phyloP scores from a whole-genome alignment of 2,113 vertebrate species.

The Cairina moschata region DNA sequence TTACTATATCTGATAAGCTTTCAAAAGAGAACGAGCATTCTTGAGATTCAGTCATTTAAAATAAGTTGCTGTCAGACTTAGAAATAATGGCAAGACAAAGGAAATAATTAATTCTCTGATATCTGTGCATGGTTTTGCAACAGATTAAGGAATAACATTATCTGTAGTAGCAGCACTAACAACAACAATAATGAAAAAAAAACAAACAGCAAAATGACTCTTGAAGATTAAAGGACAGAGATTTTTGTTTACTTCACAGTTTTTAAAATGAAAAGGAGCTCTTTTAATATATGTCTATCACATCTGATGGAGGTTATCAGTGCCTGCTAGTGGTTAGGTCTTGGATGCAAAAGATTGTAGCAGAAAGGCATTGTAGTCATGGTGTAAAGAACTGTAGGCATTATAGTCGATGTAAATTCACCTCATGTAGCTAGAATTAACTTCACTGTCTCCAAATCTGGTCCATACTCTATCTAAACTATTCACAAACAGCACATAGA shows the following conservation, averaged over 20 bases:
- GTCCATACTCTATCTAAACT: not conserved
- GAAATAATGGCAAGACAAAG: slow-evolving; percentile 9
- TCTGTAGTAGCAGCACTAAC: not conserved
- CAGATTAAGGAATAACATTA: not conserved
- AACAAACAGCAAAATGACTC: rapidly evolving
- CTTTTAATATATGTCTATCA: not conserved
- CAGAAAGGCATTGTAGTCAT: not conserved
- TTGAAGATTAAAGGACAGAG: not conserved
- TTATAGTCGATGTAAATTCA: not conserved
- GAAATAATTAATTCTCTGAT: not conserved
- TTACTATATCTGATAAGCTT: not conserved
- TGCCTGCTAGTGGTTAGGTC: not conserved
- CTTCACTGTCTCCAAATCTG: not conserved
- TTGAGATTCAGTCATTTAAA: not conserved
- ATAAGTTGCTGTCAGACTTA: not conserved
- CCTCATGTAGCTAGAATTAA: not conserved
- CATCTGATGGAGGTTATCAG: not conserved
- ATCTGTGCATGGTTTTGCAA: not conserved
- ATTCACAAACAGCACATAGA: not conserved
- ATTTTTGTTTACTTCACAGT: not conserved
- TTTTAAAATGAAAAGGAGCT: not conserved
- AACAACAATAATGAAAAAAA: not conserved
- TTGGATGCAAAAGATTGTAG: not conserved
- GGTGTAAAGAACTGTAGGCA: not conserved
- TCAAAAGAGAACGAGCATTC: not conserved